Evolutionary conservation across 2,888 invertebrate genomes (phyloP).

Genomic region (Luffia ferchaultella): DNA sequence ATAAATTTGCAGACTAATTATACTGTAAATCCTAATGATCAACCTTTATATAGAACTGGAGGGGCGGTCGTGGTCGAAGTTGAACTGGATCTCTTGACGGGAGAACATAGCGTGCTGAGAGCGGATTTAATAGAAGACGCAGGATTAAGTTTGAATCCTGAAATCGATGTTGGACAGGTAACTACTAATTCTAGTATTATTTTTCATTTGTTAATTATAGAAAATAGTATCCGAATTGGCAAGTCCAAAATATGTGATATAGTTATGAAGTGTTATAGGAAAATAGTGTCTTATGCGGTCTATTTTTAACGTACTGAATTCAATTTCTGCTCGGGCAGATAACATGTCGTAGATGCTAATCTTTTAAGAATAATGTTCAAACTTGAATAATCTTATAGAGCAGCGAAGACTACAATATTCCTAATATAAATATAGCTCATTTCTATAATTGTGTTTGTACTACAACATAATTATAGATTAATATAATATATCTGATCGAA

Average conservation of each 20-base stretch:
- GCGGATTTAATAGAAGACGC: conserved; percentile 67
- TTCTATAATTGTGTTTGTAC: no score
- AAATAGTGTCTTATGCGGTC: no score
- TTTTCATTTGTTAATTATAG: neutral
- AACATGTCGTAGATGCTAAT: no score
- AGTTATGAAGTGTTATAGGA: no score
- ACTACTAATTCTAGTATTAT: neutral
- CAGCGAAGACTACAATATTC: no score
- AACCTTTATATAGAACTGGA: conserved; percentile 49
- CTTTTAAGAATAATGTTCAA: no score
- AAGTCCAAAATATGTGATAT: neutral
- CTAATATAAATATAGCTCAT: no score
- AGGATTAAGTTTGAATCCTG: conserved; percentile 63
- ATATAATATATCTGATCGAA: no score
- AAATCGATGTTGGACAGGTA: conserved; percentile 65
- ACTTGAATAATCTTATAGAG: no score
- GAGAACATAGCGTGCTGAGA: conserved; percentile 57
- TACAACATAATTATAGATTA: no score
- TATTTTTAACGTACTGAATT: no score
- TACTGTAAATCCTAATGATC: conserved; percentile 18
- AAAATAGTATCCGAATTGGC: neutral
- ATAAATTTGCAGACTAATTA: conserved; percentile 26
- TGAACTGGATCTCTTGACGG: conserved; percentile 71
- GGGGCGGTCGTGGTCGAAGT: conserved; percentile 66
- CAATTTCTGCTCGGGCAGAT: no score